Evolutionary conservation across 2,888 invertebrate genomes (phyloP), one percentile per base, ranked within the genome.

Genomic region (Drosophila longiperda): DNA sequence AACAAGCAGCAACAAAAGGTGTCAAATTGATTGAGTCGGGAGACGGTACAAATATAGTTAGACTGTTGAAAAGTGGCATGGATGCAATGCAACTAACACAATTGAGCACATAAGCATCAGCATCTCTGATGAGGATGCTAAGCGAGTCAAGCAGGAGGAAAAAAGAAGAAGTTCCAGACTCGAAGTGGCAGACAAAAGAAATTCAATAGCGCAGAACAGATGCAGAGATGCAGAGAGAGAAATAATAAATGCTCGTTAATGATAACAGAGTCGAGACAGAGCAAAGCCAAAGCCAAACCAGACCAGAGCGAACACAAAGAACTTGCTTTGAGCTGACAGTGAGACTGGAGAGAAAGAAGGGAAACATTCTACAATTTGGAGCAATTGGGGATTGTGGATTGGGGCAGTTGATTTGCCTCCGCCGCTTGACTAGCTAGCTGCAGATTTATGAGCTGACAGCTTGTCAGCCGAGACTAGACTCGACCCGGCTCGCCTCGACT

Each of bases 241-340:
- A 76, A 75, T 73, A 87, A 87, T 79, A 89, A 87, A 82, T 79
- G 87, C 73, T 79, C 75, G 79, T 80, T 87, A 89, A 89, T 87
- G 82, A 78, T 89, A 80, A 77, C 70, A 68, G 58, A 58, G 70
- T 29, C 65, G 33, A 81, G 74, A 86, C 89, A 89, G 83, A 86
- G 89, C n/a, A 36, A 55, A 38, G 78, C 83, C 61, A 88, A 17
- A 86, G 87, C 12, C n/a, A 29, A 55, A 83, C 81, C 61, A 88
- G 60, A 34, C 53, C 52, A 88, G 60, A 34, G 50, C 52, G 20
- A 38, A 54, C 68, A 86, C 87, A 83, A 87, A 84, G 85, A 79
- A 63, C 42, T 69, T 50, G 36, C 50, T 59, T 38, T 52, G 42
- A 33, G 58, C 34, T 52, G 49, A 55, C 61, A 61, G 33, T 36